phyloP scores from a whole-genome alignment of 2,113 vertebrate genomes.

The Callionymus lyra region DNA sequence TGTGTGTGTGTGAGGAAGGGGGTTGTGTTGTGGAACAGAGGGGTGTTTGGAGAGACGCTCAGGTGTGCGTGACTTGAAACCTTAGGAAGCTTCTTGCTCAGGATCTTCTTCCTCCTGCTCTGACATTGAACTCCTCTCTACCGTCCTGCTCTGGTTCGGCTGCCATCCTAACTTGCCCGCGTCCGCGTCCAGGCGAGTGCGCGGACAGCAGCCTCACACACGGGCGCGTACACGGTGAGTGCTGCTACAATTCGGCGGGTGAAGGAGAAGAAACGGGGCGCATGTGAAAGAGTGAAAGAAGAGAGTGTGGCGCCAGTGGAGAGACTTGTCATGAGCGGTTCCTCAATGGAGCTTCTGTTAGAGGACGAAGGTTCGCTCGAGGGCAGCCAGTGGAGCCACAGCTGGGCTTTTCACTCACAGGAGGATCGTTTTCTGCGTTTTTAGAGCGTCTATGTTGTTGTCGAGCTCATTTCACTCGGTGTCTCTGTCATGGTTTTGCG shows the following conservation, averaged over 20 bases:
- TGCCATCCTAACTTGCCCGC: neutral
- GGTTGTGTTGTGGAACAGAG: too few species aligned
- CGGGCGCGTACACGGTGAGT: too few species aligned
- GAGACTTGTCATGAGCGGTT: too few species aligned
- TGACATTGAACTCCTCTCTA: constrained; percentile 29
- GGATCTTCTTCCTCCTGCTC: constrained; percentile 17
- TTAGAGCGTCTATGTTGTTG: constrained; percentile 16
- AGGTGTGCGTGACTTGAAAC: constrained; percentile 67
- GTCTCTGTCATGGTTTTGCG: constrained; percentile 53
- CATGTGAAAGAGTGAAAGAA: too few species aligned
- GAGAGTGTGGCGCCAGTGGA: too few species aligned
- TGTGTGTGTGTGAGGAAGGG: constrained; percentile 19
- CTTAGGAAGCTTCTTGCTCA: constrained; percentile 41
- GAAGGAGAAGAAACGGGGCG: too few species aligned
- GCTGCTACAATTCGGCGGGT: too few species aligned
- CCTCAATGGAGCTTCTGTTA: too few species aligned
- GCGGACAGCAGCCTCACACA: too few species aligned
- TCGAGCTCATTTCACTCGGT: constrained; percentile 36
- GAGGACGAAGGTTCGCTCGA: neutral
- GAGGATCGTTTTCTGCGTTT: constrained; percentile 2
- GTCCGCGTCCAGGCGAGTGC: too few species aligned
- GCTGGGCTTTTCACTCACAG: constrained; percentile 6
- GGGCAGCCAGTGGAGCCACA: constrained; percentile 8
- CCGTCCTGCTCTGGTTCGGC: neutral
- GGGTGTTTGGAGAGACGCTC: constrained; percentile 50